Evolutionary conservation across 2,797 vertebrate species (phyloP).

Genomic region (Simalia tracyae): DNA sequence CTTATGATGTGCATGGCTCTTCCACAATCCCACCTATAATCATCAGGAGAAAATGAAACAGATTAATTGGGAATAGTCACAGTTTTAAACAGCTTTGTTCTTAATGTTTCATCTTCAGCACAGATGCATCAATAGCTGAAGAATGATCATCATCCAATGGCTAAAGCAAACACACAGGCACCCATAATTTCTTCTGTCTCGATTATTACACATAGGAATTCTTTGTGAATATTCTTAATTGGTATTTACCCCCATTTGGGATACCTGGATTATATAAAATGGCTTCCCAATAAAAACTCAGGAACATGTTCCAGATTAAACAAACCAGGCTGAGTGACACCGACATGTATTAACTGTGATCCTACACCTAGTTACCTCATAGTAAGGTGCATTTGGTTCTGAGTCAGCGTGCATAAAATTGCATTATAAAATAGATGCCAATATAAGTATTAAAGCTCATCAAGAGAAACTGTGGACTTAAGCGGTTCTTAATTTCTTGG

Average conservation of each 20-base stretch:
- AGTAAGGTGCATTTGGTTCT: neutral
- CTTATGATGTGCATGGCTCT: conserved; percentile 82
- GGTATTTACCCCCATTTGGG: too few species aligned
- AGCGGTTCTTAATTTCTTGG: neutral
- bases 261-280: neutral
- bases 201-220: neutral
- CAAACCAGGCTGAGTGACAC: neutral
- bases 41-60: conserved; percentile 30
- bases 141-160: neutral
- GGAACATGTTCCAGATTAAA: neutral
- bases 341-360: neutral
- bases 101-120: neutral
- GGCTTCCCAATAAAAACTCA: neutral
- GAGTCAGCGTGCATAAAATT: neutral
- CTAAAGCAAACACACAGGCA: neutral
- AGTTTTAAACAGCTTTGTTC: neutral
- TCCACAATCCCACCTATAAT: conserved; percentile 87
- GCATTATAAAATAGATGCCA: neutral
- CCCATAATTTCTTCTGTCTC: neutral
- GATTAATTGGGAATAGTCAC: conserved; percentile 22
- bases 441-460: neutral
- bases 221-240: neutral
- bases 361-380: neutral
- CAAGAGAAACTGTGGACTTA: neutral
- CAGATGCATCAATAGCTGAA: neutral